Base-by-base conservation (phyloP, 2,113 vertebrate genomes). In the Corvus moneduloides region DNA sequence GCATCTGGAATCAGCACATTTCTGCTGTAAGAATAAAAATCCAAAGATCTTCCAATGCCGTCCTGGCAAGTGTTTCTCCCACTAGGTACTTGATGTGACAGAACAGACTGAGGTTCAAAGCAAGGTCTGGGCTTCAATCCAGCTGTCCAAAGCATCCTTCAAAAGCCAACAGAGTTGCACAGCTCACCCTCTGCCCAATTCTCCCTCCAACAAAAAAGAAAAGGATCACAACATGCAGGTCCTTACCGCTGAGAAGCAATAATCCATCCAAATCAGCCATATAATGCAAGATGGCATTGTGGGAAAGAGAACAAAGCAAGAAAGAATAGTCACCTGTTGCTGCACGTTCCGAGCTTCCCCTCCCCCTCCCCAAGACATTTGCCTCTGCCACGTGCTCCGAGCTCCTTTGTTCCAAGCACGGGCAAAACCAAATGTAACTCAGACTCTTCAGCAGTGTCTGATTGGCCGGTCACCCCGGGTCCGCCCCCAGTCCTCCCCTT, bases 181-280 rank as follows among this genome's bases (percentile, higher is more conserved):
- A 28, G 37, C 37, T 49, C 37, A 46, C 21, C n/a, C 24, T 56
- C 46, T 62, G 16, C 30, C 68, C n/a, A 17, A 0, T 24, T 71
- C 26, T 63, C 48, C 43, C 51, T 43, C 61, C 3, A 2, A 8
- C 30, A 59, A 15, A 23, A 35, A 24, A 54, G 8, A 4, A 37
- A 61, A 28, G 1, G 2, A 37, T 4, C 7, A 19, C 18, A 69
- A 35, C 7, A 9, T 0, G 2, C 7, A 61, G 16, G 7, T 22
- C 67, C 98, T 44, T 59, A 44, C 10, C 9, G 52, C 16, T n/a
- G 33, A 44, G 77, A 74, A 81, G 28, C 16, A 67, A 52, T 21
- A 74, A 39, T 59, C 23, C 28, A 24, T 52, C 28, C 23, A 59
- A 33, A 67, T 46, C 33, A 32, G 13, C 19, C 44, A 46, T 33